Conservation (phyloP, 2,797 vertebrate species). For the Enteromius fasciolatus region DNA sequence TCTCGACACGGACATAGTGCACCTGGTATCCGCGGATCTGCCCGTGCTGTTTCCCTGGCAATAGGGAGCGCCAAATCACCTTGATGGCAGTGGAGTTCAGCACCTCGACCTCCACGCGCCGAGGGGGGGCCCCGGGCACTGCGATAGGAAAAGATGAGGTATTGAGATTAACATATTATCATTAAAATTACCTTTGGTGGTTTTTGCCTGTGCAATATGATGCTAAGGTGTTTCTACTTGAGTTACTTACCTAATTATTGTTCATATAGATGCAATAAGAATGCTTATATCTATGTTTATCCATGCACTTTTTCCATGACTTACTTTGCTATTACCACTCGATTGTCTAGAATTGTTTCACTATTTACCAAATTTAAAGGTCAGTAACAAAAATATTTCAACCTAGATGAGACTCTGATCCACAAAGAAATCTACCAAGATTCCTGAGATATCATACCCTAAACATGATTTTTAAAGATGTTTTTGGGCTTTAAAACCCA, state of each 20-base stretch:
- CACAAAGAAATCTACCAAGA: neutral
- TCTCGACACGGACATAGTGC: constrained; percentile 94
- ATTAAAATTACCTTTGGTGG: neutral
- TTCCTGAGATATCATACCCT: neutral
- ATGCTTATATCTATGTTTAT: too few species aligned
- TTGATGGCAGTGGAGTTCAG: constrained; percentile 94
- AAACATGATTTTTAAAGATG: neutral
- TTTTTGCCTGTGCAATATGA: neutral
- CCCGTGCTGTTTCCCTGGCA: constrained; percentile 90
- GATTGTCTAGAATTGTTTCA: neutral
- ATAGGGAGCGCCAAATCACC: constrained; percentile 94
- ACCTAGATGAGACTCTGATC: neutral
- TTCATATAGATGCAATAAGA: neutral
- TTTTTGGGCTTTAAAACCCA: neutral
- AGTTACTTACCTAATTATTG: neutral
- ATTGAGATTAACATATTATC: neutral
- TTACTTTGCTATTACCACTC: neutral
- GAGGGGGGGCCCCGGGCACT: constrained; percentile 96
- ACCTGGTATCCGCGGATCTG: constrained; percentile 99
- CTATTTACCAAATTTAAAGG: neutral
- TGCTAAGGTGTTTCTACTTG: neutral
- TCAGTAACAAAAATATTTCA: neutral
- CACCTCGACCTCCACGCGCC: constrained; percentile 94
- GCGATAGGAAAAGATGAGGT: constrained; percentile 13
- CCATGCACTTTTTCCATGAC: neutral